Base-by-base conservation (phyloP, 1,140 invertebrate species). In the Cyclina sinensis region DNA sequence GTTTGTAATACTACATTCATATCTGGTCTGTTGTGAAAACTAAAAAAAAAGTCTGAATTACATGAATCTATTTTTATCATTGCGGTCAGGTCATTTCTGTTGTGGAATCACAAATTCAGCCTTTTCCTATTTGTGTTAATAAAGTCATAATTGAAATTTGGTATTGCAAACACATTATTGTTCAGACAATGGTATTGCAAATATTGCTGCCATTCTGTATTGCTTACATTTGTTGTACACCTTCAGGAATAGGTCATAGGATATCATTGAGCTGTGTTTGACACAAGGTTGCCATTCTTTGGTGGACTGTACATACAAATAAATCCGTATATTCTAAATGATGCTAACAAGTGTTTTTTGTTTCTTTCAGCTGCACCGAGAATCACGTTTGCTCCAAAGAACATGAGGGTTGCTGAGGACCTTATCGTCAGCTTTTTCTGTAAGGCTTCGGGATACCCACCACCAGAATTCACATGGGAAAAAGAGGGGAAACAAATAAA, bases 351-450 rank as follows among this genome's bases (percentile, higher is more conserved):
- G 9, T 70, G 37, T 88, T 87, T 83, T 92, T 74, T 90, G 78
- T 54, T 86, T 79, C 46, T 93, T 94, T 62, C 93, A 95, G 94
- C 92, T 91, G 85, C 92, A 32, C 94, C 94, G 16, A 92, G 89
- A 88, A 94, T 95, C 59, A 93, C 93, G 7, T 74, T 88, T 62
- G 91, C 92, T n/a, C 94, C 94, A 73, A 92, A 89, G 65, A 91
- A 92, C 80, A 90, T 92, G 81, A 94, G 92, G 81, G 99, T 99
- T 43, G 97, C 97, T 85, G 97, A 97, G 78, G 98, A 98, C 82
- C 97, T 97, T n/a, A 98, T 98, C 81, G 98, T 98, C 0, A 98
- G 98, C 57, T 99, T 99, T 96, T 99, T 98, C 96, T 99, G 99
- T 96, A 97, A 97, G 68, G 98, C 98, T 24, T 97, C 97, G 70